These are phyloP conservation scores for Sprattus sprattus DNA, from an alignment of 2,113 vertebrate genomes.

Conservation along the genomic window DNA sequence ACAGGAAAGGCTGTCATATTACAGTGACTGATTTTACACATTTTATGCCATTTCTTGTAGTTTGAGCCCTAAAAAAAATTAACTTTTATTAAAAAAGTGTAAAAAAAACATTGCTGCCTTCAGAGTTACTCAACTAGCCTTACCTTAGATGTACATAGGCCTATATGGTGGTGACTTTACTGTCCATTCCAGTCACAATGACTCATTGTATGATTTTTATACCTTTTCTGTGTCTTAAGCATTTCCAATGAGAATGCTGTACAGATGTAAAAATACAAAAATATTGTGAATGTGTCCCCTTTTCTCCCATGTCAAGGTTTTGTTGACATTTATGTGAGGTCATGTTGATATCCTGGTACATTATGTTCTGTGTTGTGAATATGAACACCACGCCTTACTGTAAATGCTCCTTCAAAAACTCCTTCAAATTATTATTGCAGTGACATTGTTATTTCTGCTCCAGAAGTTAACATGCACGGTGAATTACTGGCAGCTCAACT, in stretches of 20 bases:
- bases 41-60: not conserved
- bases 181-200: too few relatives aligned
- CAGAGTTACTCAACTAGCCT: too few relatives aligned
- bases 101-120: too few relatives aligned
- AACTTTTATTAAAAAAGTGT: slow-evolving; percentile 2
- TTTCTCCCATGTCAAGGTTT: too few relatives aligned
- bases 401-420: not conserved
- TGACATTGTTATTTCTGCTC: not conserved
- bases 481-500: not conserved
- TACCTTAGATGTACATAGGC: too few relatives aligned
- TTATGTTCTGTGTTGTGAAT: not conserved
- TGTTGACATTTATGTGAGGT: too few relatives aligned
- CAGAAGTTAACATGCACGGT: not conserved
- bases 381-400: not conserved
- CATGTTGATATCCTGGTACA: not conserved
- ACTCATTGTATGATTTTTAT: too few relatives aligned
- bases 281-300: too few relatives aligned
- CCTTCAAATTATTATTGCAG: not conserved
- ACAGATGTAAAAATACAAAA: too few relatives aligned
- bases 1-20: not conserved
- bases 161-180: too few relatives aligned
- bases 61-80: not conserved
- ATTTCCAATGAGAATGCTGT: too few relatives aligned
- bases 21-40: not conserved
- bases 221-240: too few relatives aligned